These are phyloP conservation scores for Drosophila infuscata DNA, from an alignment of 2,888 invertebrate genomes.

Conservation along the genomic window DNA sequence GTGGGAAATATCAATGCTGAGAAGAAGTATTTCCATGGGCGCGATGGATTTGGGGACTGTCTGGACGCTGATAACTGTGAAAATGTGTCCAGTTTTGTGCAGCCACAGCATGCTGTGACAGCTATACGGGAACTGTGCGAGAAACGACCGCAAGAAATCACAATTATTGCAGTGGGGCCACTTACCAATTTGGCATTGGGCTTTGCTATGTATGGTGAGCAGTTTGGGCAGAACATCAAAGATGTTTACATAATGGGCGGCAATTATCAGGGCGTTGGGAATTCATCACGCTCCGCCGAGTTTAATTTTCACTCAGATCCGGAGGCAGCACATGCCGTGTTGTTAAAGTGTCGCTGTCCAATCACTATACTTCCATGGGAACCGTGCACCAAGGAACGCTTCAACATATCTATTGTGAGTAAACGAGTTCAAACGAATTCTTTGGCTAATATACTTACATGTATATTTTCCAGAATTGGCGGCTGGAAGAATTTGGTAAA, in stretches of 20 bases:
- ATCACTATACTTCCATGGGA: slow-evolving; percentile 90
- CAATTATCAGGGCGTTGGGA: slow-evolving; percentile 88
- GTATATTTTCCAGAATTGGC: slow-evolving; percentile 86
- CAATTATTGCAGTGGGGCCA: slow-evolving; percentile 89
- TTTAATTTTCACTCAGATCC: slow-evolving; percentile 92
- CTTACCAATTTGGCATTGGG: slow-evolving; percentile 93
- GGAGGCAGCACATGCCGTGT: slow-evolving; percentile 90
- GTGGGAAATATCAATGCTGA: slow-evolving; percentile 84
- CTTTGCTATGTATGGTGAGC: slow-evolving; percentile 88
- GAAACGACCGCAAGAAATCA: slow-evolving; percentile 86
- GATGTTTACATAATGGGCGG: slow-evolving; percentile 93
- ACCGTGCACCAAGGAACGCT: slow-evolving; percentile 85
- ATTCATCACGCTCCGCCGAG: slow-evolving; percentile 88
- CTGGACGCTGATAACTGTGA: slow-evolving; percentile 70
- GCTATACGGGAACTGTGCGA: slow-evolving; percentile 88
- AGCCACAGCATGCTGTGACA: slow-evolving; percentile 87
- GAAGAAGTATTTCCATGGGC: slow-evolving; percentile 87
- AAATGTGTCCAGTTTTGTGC: slow-evolving; percentile 84
- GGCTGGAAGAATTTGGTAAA: slow-evolving; percentile 85
- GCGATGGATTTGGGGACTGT: slow-evolving; percentile 91
- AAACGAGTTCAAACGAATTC: not conserved
- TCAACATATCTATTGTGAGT: slow-evolving; percentile 80
- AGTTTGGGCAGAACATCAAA: slow-evolving; percentile 88
- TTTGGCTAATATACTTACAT: not conserved
- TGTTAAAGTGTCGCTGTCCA: slow-evolving; percentile 87